phyloP scores from a whole-genome alignment of 2,113 vertebrate species.

The Rhineura floridana region DNA sequence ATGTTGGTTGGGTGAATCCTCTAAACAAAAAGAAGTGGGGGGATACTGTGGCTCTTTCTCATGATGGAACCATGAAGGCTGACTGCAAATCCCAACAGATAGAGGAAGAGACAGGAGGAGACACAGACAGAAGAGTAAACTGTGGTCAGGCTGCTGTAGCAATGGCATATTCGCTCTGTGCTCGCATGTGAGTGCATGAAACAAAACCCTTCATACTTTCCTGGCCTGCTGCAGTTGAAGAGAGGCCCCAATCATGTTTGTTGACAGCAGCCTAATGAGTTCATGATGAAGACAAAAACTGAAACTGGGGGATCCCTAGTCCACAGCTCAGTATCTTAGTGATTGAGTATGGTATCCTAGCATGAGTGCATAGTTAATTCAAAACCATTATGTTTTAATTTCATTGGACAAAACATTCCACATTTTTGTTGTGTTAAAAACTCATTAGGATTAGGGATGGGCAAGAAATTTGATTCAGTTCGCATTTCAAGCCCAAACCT shows the following conservation, averaged over 20 bases:
- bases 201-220: background rate
- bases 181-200: background rate
- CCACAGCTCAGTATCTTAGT: background rate
- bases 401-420: background rate
- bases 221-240: too few relatives aligned
- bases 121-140: too few relatives aligned
- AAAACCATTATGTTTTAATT: background rate
- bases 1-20: too few relatives aligned
- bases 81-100: too few relatives aligned
- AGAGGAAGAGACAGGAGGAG: too few relatives aligned
- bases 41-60: background rate
- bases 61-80: background rate
- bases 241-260: background rate
- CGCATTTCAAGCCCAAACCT: too few relatives aligned
- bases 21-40: too few relatives aligned
- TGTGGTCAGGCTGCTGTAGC: background rate
- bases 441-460: too few relatives aligned
- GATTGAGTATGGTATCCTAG: background rate
- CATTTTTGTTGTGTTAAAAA: background rate
- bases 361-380: background rate
- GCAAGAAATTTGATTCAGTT: too few relatives aligned
- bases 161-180: background rate
- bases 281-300: background rate
- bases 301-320: background rate
- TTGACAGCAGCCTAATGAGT: background rate